Base-by-base conservation (phyloP, 2,888 invertebrate genomes). In the Nephrotoma guestfalica region DNA sequence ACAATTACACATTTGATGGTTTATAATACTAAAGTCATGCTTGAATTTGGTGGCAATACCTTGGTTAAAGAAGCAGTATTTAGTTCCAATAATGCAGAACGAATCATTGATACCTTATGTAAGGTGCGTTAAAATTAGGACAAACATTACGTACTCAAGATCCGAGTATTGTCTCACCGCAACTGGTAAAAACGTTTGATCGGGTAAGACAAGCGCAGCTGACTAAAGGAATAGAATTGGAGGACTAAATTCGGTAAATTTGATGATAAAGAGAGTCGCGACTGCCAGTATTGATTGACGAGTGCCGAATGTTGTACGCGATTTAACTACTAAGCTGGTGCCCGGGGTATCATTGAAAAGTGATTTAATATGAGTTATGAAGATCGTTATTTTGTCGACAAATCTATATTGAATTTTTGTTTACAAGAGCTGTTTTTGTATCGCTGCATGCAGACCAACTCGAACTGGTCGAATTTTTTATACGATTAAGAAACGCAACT, bases 391-490 rank as follows among this genome's bases (percentile, higher is more conserved):
- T 94, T 95, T 89, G 96, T 98, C 87, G 95, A 95, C 0, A 92
- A 93, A 88, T 93, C 96, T 88, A 93, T 98, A 51, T 94, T 99
- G 92, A 94, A 95, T 87, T 92, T 99, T 5, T 97, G 96, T 88
- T 92, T 99, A 6, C 93, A 95, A 13, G 99, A 99, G 91, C 93
- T 99, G 89, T 97, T 98, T 90, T 95, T 96, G 88, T 95, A 98
- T 90, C 94, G 95, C 86, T 98, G 97, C 91, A 99, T 99, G 99
- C 99, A 99, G 93, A 99, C 99, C 0, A 99, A 99, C 93, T 99
- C 99, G 0, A 99, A 99, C 92, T 99, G 99, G 99, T 97, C 99
- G 0, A 99, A 99, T 90, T 99, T 99, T 92, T 95, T 99, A 88
- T 99, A 98, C 90, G 97, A 98, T 90, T 93, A 94, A 0, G 93